Evolutionary conservation across 1,140 invertebrate genomes (phyloP).

Genomic region (Drosophila malerkotliana): DNA sequence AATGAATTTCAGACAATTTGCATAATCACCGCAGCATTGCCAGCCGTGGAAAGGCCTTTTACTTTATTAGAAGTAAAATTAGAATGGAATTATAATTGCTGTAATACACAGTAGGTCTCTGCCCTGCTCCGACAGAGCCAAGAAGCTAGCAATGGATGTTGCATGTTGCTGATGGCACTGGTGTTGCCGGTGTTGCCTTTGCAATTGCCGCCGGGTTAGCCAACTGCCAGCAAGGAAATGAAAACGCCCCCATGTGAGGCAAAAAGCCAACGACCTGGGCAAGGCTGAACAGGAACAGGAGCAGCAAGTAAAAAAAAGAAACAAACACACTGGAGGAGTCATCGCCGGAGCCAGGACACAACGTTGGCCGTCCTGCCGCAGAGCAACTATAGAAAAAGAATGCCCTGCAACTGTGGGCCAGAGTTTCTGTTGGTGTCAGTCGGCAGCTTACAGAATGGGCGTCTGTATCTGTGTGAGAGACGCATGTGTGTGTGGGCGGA

Average conservation of each 20-base stretch:
- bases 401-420: constrained; percentile 18
- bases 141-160: constrained; percentile 34
- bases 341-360: constrained; percentile 31
- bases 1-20: constrained; percentile 24
- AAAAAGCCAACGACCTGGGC: constrained; percentile 77
- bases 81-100: constrained; percentile 69
- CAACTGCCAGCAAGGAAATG: constrained; percentile 68
- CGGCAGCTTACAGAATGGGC: constrained; percentile 66
- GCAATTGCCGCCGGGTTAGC: constrained; percentile 51
- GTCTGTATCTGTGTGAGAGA: constrained; percentile 4
- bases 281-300: constrained; percentile 14
- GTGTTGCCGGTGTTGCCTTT: constrained; percentile 46
- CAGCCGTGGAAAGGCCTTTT: constrained; percentile 35
- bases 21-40: constrained; percentile 31
- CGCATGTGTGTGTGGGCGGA: constrained; percentile 35
- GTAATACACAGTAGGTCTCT: constrained; percentile 23
- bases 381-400: constrained; percentile 53
- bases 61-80: constrained; percentile 73
- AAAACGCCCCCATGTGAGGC: constrained; percentile 74
- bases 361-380: constrained; percentile 48
- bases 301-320: constrained; percentile 45
- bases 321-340: constrained; percentile 52
- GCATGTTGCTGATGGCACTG: constrained; percentile 55
- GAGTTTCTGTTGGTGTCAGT: constrained; percentile 47
- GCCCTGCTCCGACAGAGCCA: not conserved